Evolutionary conservation across 2,113 vertebrate species (phyloP).

Genomic region (Forbesichthys papilliferus): DNA sequence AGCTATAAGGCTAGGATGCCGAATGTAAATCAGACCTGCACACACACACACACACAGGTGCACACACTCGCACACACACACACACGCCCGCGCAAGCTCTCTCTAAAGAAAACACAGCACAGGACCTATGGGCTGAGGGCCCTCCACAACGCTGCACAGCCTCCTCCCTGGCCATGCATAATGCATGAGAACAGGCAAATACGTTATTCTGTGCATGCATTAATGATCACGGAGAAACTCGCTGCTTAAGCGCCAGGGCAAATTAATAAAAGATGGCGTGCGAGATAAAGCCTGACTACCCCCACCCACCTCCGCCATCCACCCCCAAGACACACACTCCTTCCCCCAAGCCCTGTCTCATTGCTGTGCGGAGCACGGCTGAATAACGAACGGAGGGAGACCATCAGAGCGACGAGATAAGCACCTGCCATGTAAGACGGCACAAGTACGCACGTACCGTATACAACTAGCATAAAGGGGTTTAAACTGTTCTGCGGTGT

Average conservation of each 20-base stretch:
- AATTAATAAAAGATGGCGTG: constrained; percentile 77
- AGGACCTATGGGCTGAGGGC: constrained; percentile 58
- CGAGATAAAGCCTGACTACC: constrained; percentile 61
- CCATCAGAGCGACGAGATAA: constrained; percentile 50
- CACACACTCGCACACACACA: constrained; percentile 23
- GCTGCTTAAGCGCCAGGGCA: constrained; percentile 62
- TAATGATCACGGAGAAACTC: constrained; percentile 74
- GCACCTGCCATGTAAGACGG: constrained; percentile 38
- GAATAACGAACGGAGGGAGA: constrained; percentile 69
- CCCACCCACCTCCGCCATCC: constrained; percentile 16
- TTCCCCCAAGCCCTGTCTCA: constrained; percentile 71
- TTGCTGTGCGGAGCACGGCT: constrained; percentile 52
- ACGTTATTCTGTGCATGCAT: constrained; percentile 74
- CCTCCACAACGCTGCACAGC: constrained; percentile 51
- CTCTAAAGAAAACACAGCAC: constrained; percentile 22
- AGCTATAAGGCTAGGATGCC: no score
- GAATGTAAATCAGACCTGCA: not conserved
- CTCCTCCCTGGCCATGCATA: constrained; percentile 64
- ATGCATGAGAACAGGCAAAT: constrained; percentile 79
- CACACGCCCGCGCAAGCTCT: constrained; percentile 6
- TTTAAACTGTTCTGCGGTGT: constrained; percentile 64
- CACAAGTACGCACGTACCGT: constrained; percentile 3
- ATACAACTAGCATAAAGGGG: constrained; percentile 23
- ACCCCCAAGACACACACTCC: constrained; percentile 38
- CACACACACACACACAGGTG: constrained; percentile 16